Percentiles rank a stretch among this genome's conserved stretches.
Evolutionary conservation across 2,797 vertebrate species (phyloP).

Genomic region (Manis pentadactyla): DNA sequence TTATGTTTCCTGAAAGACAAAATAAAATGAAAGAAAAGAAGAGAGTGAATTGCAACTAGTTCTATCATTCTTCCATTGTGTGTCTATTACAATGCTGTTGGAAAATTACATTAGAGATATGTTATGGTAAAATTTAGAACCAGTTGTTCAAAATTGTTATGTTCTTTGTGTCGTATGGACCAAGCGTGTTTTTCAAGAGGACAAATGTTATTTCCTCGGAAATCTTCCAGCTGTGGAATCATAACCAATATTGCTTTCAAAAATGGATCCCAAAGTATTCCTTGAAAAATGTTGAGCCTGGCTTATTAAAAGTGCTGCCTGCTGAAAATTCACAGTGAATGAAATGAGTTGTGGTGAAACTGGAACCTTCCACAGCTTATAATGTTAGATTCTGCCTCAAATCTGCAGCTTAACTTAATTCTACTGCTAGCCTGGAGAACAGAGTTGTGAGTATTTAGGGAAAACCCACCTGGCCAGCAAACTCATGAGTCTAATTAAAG

Average conservation of each 20-base stretch:
- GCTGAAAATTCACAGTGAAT: constrained; percentile 68
- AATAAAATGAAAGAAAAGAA: constrained; percentile 55
- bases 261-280: constrained; percentile 79
- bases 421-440: constrained; percentile 81
- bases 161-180: constrained; percentile 1
- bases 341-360: constrained; percentile 64
- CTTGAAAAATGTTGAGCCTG: constrained; percentile 65
- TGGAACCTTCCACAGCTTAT: neutral
- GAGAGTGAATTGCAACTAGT: constrained; percentile 9
- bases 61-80: neutral
- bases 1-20: constrained; percentile 53
- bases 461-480: constrained; percentile 87
- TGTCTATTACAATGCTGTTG: neutral
- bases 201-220: constrained; percentile 67
- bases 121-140: constrained; percentile 51
- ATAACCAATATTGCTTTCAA: constrained; percentile 80
- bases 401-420: constrained; percentile 81
- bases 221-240: constrained; percentile 74
- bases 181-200: constrained; percentile 67
- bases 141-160: neutral
- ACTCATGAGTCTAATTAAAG: constrained; percentile 86
- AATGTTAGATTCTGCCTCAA: constrained; percentile 69
- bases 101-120: constrained; percentile 50
- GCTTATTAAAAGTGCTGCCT: constrained; percentile 75
- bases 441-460: constrained; percentile 80